Percentiles rank a stretch among this genome's conserved stretches.
Evolutionary conservation across 2,113 vertebrate species (phyloP).

Genomic region (Bos javanicus): DNA sequence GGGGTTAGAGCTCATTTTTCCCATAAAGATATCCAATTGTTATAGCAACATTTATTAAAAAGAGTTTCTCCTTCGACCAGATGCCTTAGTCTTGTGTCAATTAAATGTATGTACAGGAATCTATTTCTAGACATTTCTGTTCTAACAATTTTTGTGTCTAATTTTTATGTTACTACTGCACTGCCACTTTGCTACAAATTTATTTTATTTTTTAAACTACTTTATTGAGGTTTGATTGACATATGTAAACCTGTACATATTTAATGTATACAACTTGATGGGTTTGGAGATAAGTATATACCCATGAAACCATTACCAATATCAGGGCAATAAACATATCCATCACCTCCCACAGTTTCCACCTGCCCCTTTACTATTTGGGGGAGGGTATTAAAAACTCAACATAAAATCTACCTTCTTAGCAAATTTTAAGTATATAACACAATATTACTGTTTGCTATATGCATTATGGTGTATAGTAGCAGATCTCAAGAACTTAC

Average conservation of each 20-base stretch:
- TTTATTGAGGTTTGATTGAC: not conserved
- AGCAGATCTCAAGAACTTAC: not conserved
- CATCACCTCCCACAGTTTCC: not conserved
- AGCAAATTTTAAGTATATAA: not conserved
- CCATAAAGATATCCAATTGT: not conserved
- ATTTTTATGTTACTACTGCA: not conserved
- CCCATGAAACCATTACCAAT: not conserved
- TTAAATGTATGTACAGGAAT: not conserved
- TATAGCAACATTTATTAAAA: not conserved
- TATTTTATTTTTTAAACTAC: not conserved
- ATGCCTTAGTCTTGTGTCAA: not conserved
- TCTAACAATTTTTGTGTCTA: not conserved
- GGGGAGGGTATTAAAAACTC: not conserved
- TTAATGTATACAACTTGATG: not conserved
- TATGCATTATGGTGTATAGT: not conserved
- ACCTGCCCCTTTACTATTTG: not conserved
- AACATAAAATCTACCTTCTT: not conserved
- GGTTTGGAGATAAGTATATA: not conserved
- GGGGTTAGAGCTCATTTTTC: not conserved
- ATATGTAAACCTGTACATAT: not conserved
- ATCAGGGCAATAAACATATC: not conserved
- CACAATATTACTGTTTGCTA: not conserved
- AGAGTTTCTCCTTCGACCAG: not conserved
- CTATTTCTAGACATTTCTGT: not conserved
- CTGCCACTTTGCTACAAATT: not conserved